Percentiles rank a stretch among this genome's conserved stretches.
These are phyloP conservation scores for Dryadula phaetusa DNA, from an alignment of 2,888 invertebrate genomes.

Conservation along the genomic window DNA sequence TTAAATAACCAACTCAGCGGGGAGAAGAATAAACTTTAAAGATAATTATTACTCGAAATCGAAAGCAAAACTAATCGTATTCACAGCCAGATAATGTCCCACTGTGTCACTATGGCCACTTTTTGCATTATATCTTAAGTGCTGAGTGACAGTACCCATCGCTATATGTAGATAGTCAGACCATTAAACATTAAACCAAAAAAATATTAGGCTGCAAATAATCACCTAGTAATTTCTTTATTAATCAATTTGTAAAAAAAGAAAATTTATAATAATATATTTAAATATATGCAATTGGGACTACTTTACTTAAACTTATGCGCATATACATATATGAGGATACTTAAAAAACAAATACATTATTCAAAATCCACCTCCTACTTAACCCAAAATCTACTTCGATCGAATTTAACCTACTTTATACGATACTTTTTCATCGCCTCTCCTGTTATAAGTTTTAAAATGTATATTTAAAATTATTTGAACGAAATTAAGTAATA, in stretches of 20 bases:
- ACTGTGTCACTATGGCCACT: too few species aligned
- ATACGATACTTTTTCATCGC: background rate
- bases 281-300: slow-evolving; percentile 9
- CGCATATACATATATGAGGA: background rate
- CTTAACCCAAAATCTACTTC: slow-evolving; percentile 15
- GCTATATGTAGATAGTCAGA: too few species aligned
- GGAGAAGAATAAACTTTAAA: too few species aligned
- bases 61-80: too few species aligned
- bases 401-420: slow-evolving; percentile 19
- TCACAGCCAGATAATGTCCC: too few species aligned
- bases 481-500: background rate
- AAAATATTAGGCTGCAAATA: too few species aligned
- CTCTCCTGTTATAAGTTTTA: background rate
- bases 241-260: background rate
- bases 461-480: background rate
- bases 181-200: too few species aligned
- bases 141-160: too few species aligned
- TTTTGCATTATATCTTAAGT: too few species aligned
- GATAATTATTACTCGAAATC: too few species aligned
- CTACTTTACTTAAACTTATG: background rate
- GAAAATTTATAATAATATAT: background rate
- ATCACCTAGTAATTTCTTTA: too few species aligned
- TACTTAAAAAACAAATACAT: slow-evolving; percentile 17
- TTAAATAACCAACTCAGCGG: too few species aligned
- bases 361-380: slow-evolving; percentile 16